phyloP scores from a whole-genome alignment of 2,797 vertebrate genomes.

The Thunnus albacares region DNA sequence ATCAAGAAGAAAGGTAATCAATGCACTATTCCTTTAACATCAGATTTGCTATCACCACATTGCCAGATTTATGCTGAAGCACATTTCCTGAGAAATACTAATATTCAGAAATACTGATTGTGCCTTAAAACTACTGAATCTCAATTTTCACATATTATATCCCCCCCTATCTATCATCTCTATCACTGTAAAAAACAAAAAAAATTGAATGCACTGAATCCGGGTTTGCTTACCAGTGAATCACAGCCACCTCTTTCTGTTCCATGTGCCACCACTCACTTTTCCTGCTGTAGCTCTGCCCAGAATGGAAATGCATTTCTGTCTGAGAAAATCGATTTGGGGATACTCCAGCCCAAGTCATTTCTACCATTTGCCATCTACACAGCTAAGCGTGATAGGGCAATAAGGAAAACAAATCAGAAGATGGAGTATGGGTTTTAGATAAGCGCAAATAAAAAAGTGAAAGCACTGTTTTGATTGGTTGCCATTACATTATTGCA shows the following conservation, averaged over 20 bases:
- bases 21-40: no score
- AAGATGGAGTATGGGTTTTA: not conserved
- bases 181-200: not conserved
- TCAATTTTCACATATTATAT: not conserved
- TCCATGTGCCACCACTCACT: not conserved
- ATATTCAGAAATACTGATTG: no score
- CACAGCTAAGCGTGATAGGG: not conserved
- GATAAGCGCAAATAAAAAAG: conserved; percentile 9
- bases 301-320: conserved; percentile 24
- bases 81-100: no score
- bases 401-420: conserved; percentile 13
- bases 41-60: no score
- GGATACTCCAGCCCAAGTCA: conserved; percentile 11
- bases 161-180: not conserved
- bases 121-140: no score
- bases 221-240: conserved; percentile 12
- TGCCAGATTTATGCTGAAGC: no score
- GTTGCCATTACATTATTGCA: not conserved
- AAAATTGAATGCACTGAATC: not conserved
- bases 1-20: no score
- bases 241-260: not conserved
- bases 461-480: conserved; percentile 8
- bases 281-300: not conserved
- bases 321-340: conserved; percentile 17
- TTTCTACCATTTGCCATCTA: conserved; percentile 14